Conservation (phyloP, 2,113 vertebrate genomes). For the Grammomys surdaster region DNA sequence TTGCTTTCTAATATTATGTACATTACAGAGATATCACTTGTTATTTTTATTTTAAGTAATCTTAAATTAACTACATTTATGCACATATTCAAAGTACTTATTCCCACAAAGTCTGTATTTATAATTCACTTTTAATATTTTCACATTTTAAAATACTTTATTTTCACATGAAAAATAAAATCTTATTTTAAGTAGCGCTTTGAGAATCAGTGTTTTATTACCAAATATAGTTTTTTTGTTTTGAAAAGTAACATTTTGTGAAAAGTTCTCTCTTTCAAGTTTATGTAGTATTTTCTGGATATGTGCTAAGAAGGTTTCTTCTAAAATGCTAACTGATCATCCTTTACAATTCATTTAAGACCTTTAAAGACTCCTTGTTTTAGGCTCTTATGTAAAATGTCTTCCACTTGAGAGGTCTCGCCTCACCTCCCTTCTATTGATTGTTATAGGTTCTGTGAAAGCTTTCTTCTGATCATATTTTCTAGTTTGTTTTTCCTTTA, state of each 20-base stretch:
- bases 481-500: not conserved
- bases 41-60: slow-evolving; percentile 26
- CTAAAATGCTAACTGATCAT: not conserved
- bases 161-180: not conserved
- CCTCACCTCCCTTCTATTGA: not conserved
- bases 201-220: not conserved
- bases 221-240: not conserved
- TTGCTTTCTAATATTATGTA: not conserved
- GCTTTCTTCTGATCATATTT: not conserved
- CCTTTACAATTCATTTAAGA: not conserved
- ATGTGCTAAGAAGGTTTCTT: not conserved
- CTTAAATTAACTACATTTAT: not conserved
- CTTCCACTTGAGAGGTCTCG: not conserved
- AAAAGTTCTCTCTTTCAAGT: not conserved
- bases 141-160: not conserved
- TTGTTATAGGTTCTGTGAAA: not conserved
- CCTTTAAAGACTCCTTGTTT: not conserved
- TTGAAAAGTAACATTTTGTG: not conserved
- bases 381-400: not conserved
- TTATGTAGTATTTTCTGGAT: not conserved
- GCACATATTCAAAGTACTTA: not conserved
- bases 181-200: not conserved
- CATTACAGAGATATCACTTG: not conserved
- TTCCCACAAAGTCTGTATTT: not conserved
- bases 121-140: not conserved